Conservation (phyloP, 2,888 invertebrate genomes). For the Zaprionus bogoriensis region DNA sequence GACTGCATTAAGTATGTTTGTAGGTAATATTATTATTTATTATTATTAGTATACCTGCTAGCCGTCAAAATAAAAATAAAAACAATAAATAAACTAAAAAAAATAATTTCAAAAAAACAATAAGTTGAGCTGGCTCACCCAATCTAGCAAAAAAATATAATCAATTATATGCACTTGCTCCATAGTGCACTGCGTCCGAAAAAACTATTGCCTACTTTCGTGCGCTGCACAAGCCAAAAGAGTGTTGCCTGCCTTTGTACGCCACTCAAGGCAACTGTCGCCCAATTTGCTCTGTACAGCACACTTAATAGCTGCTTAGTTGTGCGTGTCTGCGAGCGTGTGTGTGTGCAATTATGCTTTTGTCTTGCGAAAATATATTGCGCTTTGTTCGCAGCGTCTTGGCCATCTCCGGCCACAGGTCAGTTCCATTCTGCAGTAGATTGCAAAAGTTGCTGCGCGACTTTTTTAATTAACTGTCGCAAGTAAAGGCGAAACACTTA, state of each 20-base stretch:
- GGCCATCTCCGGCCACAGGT: background rate
- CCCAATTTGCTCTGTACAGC: slow-evolving; percentile 60
- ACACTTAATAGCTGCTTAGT: slow-evolving; percentile 66
- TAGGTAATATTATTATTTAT: too few relatives aligned
- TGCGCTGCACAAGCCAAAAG: slow-evolving; percentile 35
- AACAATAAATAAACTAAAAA: too few relatives aligned
- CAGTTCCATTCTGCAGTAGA: too few relatives aligned
- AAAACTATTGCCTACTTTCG: background rate
- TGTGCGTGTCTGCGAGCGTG: slow-evolving; percentile 18
- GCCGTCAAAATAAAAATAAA: too few relatives aligned
- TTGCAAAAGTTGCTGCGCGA: background rate
- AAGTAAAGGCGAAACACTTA: background rate
- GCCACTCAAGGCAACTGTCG: slow-evolving; percentile 57
- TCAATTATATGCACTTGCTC: too few relatives aligned
- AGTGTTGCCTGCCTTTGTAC: slow-evolving; percentile 54
- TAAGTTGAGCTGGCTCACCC: too few relatives aligned
- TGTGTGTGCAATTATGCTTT: slow-evolving; percentile 60
- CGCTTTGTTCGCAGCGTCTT: slow-evolving; percentile 31
- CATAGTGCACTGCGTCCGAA: background rate
- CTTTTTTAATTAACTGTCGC: slow-evolving; percentile 1
- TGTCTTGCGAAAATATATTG: slow-evolving; percentile 50
- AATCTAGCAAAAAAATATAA: too few relatives aligned
- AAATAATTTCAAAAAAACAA: too few relatives aligned
- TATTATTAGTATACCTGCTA: too few relatives aligned
- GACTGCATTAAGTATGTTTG: too few relatives aligned